Evolutionary conservation across 1,140 invertebrate species (phyloP).

Genomic region (Drosophila varians): DNA sequence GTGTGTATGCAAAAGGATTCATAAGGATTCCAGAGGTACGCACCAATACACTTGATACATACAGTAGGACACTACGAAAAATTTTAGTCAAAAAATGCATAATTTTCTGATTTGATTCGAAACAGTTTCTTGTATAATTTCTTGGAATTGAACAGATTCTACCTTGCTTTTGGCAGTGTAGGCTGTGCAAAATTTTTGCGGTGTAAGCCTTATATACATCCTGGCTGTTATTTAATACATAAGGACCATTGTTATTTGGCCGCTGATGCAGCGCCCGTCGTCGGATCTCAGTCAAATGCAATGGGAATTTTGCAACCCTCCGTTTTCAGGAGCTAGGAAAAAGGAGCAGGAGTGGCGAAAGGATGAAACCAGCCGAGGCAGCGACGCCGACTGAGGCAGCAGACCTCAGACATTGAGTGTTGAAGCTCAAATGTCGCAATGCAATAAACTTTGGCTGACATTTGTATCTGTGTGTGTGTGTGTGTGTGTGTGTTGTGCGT

Average conservation of each 20-base stretch:
- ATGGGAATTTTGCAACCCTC: constrained; percentile 76
- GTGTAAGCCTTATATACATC: constrained; percentile 40
- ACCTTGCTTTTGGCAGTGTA: background rate
- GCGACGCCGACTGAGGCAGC: constrained; percentile 16
- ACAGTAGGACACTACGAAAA: constrained; percentile 17
- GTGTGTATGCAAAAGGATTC: constrained; percentile 66
- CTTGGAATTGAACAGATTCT: no score
- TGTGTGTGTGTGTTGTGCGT: constrained; percentile 23
- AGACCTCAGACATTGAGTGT: constrained; percentile 79
- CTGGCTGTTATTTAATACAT: constrained; percentile 71
- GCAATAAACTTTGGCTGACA: constrained; percentile 72
- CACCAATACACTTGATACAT: constrained; percentile 35
- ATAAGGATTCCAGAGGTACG: constrained; percentile 75
- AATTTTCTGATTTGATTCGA: no score
- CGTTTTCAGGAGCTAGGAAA: constrained; percentile 34
- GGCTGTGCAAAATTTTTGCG: constrained; percentile 1
- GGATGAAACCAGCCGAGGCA: constrained; percentile 35
- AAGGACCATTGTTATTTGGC: constrained; percentile 77
- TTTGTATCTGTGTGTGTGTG: constrained; percentile 32
- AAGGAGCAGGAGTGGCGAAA: constrained; percentile 18
- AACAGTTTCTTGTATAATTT: no score
- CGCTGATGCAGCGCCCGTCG: constrained; percentile 54
- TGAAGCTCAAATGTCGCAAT: constrained; percentile 81
- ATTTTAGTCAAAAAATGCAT: no score
- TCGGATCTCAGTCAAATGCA: constrained; percentile 67